phyloP scores from a whole-genome alignment of 2,888 invertebrate species.

The Chaitophorus viminalis region DNA sequence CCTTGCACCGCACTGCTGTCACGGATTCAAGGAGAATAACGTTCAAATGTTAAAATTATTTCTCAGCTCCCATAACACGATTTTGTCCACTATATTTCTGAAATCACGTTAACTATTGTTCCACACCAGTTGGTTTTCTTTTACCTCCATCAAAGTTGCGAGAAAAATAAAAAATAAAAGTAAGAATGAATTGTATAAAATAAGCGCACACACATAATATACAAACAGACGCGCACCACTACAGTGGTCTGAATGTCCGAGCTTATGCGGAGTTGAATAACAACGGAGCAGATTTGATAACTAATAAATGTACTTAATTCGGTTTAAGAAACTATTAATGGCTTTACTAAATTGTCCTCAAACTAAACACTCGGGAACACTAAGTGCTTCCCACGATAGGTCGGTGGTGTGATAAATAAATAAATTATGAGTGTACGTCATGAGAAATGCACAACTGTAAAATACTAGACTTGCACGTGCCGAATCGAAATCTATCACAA shows the following conservation, averaged over 20 bases:
- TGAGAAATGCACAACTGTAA: not conserved
- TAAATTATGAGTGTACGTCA: not conserved
- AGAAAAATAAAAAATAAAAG: not conserved
- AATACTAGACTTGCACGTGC: not conserved
- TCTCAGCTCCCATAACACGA: not conserved
- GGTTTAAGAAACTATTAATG: not conserved
- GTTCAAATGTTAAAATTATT: slow-evolving; percentile 21
- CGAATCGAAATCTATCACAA: not conserved
- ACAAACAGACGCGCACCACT: not conserved
- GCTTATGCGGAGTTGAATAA: not conserved
- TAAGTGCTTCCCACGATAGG: not conserved
- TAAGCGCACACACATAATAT: not conserved
- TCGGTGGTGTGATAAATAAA: not conserved
- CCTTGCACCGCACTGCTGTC: not conserved
- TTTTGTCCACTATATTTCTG: not conserved
- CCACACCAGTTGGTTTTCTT: not conserved
- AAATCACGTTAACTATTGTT: not conserved
- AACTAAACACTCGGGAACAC: not conserved
- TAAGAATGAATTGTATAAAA: not conserved
- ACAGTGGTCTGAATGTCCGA: not conserved
- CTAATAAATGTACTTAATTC: not conserved
- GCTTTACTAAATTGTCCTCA: not conserved
- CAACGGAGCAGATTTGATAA: not conserved
- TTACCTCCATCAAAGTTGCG: not conserved
- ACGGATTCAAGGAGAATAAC: not conserved